Evolutionary conservation across 1,140 invertebrate species (phyloP), one percentile per base, ranked within the genome.

Genomic region (Caenorhabditis latens): DNA sequence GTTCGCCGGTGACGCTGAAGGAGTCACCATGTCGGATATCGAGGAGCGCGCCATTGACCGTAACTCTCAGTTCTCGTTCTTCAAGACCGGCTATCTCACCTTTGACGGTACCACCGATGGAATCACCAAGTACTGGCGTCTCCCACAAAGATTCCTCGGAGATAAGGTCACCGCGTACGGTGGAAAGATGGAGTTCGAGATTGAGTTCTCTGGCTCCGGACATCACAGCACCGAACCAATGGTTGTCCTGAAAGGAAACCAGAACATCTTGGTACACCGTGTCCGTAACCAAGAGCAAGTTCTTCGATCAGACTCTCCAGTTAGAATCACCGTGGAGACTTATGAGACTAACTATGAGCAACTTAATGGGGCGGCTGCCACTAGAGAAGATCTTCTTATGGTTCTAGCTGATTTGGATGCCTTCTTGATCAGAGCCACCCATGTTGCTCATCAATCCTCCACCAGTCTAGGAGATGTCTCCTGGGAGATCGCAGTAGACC

Each of bases 401-500:
- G 96, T 96, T 0, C 93, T 99, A 50, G 96, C 97, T 87, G 95
- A 97, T 91, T 93, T 99, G 19, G 94, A 96, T 90, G 95, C 95
- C 13, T 96, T 99, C 89, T 94, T 96, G 84, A 96, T 99, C 83
- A 97, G 98, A 92, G 97, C 97, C 3, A 97, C 97, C 0, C 98
- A 98, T 92, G 96, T 88, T 32, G 84, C 89, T 71, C 79, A 90
- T 55, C 91, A 92, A 65, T 55, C 63, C 32, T 91, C 90, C 32
- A 92, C 90, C 4, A 92, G 91, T 65, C 85, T 92, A 43, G 91
- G 91, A 13, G 91, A 92, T 75, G 91, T 92, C 32, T 89, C 86
- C 55, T 91, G 90, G 90, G 90, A 92, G 65, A 93, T 92, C 32
- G 92, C 91, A 16, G 92, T 93, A 19, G 87, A 89, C 42, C 87